Conservation (phyloP, 2,888 invertebrate species). For the Miltochrista miniata region DNA sequence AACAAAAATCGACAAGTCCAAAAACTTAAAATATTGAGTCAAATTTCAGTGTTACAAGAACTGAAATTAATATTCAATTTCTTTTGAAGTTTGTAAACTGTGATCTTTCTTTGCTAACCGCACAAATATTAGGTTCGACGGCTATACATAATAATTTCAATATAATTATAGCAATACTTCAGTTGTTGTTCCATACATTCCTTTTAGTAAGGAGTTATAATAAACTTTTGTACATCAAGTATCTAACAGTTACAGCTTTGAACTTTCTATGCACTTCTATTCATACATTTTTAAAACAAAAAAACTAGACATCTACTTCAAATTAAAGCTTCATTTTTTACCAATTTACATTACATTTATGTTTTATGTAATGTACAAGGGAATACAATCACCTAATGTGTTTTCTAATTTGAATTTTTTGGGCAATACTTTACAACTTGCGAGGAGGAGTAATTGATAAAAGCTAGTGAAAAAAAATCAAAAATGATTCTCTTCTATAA, state of each 20-base stretch:
- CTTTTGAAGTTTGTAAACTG: no score
- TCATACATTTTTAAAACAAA: constrained; percentile 70
- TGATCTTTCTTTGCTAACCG: no score
- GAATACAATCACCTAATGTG: constrained; percentile 65
- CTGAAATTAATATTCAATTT: no score
- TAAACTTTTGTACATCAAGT: constrained; percentile 8
- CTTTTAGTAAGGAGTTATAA: not conserved
- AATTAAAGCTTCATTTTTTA: constrained; percentile 82
- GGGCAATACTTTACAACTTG: constrained; percentile 48
- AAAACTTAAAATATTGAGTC: no score
- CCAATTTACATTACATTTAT: constrained; percentile 70
- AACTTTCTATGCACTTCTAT: constrained; percentile 41
- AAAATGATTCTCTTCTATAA: no score
- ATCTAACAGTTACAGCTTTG: constrained; percentile 27
- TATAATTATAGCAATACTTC: not conserved
- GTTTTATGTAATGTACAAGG: constrained; percentile 55
- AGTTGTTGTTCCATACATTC: not conserved
- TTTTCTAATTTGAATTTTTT: constrained; percentile 46
- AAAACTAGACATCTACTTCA: constrained; percentile 75
- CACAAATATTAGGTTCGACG: no score
- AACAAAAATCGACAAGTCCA: no score
- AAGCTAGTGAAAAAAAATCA: no score
- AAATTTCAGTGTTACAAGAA: no score
- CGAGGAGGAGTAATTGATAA: no score
- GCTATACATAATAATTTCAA: no score